These are phyloP conservation scores for Propithecus deckenii DNA, from an alignment of 2,797 vertebrate species.

Conservation along the genomic window DNA sequence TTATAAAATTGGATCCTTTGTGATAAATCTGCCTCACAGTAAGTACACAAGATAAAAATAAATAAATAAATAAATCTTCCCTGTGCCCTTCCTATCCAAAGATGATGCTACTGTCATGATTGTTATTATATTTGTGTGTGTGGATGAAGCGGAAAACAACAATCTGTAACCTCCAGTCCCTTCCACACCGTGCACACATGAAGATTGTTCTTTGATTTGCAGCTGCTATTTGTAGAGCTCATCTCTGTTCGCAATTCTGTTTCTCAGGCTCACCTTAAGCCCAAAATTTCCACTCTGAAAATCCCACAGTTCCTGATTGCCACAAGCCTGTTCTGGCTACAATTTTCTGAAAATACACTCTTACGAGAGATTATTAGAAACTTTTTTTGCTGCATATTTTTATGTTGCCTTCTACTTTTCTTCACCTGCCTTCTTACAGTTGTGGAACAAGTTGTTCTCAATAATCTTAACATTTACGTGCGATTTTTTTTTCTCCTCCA, in stretches of 20 bases:
- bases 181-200: background rate
- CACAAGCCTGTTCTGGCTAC: background rate
- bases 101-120: background rate
- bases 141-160: background rate
- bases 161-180: background rate
- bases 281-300: background rate
- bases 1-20: background rate
- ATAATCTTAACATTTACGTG: background rate
- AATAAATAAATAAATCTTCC: background rate
- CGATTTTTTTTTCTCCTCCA: background rate
- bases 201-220: constrained; percentile 61
- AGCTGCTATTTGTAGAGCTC: constrained; percentile 48
- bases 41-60: background rate
- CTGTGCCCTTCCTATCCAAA: background rate
- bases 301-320: background rate
- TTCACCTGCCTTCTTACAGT: background rate
- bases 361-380: background rate
- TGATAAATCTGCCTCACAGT: background rate
- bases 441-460: background rate
- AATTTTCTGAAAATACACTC: background rate
- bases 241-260: background rate
- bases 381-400: background rate
- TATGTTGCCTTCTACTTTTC: background rate
- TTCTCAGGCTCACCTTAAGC: background rate
- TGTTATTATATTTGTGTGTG: background rate